phyloP scores from a whole-genome alignment of 2,888 invertebrate species.

The Diplolepis rosae region DNA sequence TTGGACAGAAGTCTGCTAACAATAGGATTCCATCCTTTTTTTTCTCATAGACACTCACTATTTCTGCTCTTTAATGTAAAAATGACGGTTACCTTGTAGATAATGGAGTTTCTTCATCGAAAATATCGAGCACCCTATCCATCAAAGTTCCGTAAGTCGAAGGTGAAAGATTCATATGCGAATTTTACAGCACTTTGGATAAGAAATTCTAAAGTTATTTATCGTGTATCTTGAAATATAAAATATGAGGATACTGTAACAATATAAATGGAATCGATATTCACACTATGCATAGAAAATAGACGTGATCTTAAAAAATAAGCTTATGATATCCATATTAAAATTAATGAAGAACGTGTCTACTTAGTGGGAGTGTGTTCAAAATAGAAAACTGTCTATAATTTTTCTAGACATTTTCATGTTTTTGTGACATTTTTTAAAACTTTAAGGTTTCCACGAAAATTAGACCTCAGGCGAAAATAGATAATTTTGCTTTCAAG shows the following conservation, averaged over 20 bases:
- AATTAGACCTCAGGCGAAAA: no score
- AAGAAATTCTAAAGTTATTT: background rate
- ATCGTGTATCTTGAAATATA: background rate
- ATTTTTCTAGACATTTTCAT: no score
- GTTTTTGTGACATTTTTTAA: no score
- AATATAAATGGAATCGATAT: background rate
- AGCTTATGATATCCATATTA: no score
- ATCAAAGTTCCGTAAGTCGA: background rate
- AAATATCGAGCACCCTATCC: slow-evolving; percentile 4
- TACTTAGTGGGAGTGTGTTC: no score
- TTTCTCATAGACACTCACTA: background rate
- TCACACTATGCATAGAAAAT: background rate
- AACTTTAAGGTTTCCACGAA: no score
- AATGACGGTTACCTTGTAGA: slow-evolving; percentile 1
- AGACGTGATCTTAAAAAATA: no score
- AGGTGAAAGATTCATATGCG: slow-evolving; percentile 3
- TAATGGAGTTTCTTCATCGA: background rate
- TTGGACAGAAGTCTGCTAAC: slow-evolving; percentile 11
- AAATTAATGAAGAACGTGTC: no score
- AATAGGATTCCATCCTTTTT: background rate
- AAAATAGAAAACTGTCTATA: no score
- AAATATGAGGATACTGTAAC: background rate
- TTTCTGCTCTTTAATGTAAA: background rate
- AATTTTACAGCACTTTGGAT: background rate
- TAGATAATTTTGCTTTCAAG: no score